Conservation (phyloP, 2,113 vertebrate genomes). For the Charadrius vociferus region DNA sequence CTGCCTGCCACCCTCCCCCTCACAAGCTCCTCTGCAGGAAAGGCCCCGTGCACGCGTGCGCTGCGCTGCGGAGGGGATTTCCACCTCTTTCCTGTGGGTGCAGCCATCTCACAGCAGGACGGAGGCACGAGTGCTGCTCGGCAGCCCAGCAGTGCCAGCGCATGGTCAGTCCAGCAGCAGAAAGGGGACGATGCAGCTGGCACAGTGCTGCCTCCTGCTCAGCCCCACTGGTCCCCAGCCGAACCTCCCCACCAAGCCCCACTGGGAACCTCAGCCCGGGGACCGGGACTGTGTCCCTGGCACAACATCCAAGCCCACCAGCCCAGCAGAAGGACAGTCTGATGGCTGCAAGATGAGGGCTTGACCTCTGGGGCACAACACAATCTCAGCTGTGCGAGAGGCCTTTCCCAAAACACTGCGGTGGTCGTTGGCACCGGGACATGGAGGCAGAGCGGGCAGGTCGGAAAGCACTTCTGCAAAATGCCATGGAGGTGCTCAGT, state of each 20-base stretch:
- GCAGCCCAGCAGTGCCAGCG: background rate
- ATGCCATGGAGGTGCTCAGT: background rate
- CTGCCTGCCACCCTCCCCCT: background rate
- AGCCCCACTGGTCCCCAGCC: background rate
- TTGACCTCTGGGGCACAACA: background rate
- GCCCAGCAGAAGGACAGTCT: background rate
- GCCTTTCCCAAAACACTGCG: background rate
- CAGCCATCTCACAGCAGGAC: fast-evolving
- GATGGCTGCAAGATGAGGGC: background rate
- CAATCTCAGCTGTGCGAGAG: background rate
- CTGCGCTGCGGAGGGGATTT: background rate
- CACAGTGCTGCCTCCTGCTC: background rate
- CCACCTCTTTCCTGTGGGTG: background rate
- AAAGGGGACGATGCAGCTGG: background rate
- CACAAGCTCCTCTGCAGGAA: background rate
- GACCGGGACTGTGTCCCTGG: fast-evolving
- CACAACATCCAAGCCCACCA: background rate
- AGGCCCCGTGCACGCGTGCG: background rate
- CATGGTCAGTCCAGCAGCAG: fast-evolving
- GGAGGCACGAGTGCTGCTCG: fast-evolving
- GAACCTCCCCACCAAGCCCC: background rate
- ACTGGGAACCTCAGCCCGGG: fast-evolving
- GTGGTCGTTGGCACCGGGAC: background rate
- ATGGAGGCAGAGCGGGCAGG: background rate
- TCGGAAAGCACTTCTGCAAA: background rate